Percentiles rank a stretch among this genome's conserved stretches.
Evolutionary conservation across 2,888 invertebrate genomes (phyloP).

Genomic region (Miltochrista miniata): DNA sequence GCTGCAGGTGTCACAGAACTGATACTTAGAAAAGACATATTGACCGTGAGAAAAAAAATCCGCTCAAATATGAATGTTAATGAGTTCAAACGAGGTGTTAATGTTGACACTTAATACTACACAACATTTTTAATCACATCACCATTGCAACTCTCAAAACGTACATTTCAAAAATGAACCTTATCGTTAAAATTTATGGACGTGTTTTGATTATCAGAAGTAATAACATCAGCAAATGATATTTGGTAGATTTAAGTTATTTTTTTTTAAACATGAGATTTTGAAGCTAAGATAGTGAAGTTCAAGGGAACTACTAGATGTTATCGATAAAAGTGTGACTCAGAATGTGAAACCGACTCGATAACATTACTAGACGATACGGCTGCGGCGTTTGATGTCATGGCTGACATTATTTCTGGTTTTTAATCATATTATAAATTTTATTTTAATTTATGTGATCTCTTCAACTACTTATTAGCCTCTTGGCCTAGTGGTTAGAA

Average conservation of each 20-base stretch:
- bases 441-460: slow-evolving; percentile 2
- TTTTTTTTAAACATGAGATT: slow-evolving; percentile 40
- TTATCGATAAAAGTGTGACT: slow-evolving; percentile 41
- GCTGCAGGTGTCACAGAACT: slow-evolving; percentile 15
- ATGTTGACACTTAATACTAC: slow-evolving; percentile 45
- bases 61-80: slow-evolving; percentile 42
- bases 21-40: slow-evolving; percentile 32
- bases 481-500: too few species aligned
- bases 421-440: slow-evolving; percentile 18
- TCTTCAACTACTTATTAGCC: neutral
- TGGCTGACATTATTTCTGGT: slow-evolving; percentile 6
- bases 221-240: slow-evolving; percentile 7
- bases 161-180: slow-evolving; percentile 2
- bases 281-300: slow-evolving; percentile 35
- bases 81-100: slow-evolving; percentile 44
- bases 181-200: slow-evolving; percentile 10
- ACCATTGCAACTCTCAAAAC: slow-evolving; percentile 1
- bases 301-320: slow-evolving; percentile 42
- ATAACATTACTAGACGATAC: slow-evolving; percentile 27
- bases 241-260: slow-evolving; percentile 27
- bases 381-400: slow-evolving; percentile 17
- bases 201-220: slow-evolving; percentile 2
- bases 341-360: slow-evolving; percentile 31
- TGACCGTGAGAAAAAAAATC: slow-evolving; percentile 38
- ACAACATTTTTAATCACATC: slow-evolving; percentile 20